Percentiles rank a stretch among this genome's conserved stretches.
These are phyloP conservation scores for Tonatia bakeri DNA, from an alignment of 2,113 vertebrate species.

Conservation along the genomic window DNA sequence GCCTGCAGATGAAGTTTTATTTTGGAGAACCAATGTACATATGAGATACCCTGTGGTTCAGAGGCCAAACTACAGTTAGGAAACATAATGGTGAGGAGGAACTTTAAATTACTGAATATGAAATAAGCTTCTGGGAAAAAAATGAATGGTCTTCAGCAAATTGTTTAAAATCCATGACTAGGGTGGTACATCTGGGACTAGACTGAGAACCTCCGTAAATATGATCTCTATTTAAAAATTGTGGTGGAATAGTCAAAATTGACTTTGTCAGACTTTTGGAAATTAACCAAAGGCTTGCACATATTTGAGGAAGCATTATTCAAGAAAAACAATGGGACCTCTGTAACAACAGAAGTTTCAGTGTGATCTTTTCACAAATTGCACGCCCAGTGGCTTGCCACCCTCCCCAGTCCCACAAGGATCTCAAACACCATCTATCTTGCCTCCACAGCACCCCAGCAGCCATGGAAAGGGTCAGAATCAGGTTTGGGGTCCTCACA, in stretches of 20 bases:
- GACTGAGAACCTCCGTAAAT: neutral
- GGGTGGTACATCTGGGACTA: neutral
- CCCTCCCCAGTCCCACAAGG: neutral
- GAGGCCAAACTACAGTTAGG: neutral
- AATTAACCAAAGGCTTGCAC: neutral
- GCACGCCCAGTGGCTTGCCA: rapidly evolving
- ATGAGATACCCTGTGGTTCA: neutral
- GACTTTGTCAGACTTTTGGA: neutral
- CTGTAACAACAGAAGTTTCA: neutral
- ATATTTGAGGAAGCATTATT: neutral
- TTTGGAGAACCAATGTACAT: neutral
- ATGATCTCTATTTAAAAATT: neutral
- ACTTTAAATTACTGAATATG: neutral
- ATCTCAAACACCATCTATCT: neutral
- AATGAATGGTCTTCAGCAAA: neutral
- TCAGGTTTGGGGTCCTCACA: neutral
- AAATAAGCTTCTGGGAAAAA: neutral
- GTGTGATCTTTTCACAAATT: neutral
- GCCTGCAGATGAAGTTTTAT: neutral
- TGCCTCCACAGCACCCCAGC: neutral
- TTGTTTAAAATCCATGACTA: neutral
- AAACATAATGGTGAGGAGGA: neutral
- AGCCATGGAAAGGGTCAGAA: neutral
- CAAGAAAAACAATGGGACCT: neutral
- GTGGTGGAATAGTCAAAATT: neutral